phyloP scores from a whole-genome alignment of 1,140 invertebrate genomes.

The Rhopalosiphum maidis region DNA sequence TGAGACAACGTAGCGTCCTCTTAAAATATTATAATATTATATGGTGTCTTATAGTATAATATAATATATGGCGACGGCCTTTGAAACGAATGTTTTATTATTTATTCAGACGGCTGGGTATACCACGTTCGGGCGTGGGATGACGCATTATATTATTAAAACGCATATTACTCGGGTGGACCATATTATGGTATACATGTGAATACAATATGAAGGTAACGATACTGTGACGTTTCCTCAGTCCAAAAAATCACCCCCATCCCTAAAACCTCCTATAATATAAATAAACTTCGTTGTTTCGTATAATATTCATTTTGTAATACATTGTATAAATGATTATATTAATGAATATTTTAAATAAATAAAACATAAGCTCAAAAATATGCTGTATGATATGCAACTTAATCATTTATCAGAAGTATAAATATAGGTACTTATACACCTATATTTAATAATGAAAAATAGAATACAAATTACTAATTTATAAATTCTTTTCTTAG shows the following conservation, averaged over 20 bases:
- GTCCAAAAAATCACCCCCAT: background rate
- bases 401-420: background rate
- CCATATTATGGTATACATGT: background rate
- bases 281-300: background rate
- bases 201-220: constrained; percentile 10
- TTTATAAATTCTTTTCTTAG: background rate
- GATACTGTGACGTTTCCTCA: background rate
- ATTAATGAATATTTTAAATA: background rate
- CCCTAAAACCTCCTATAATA: background rate
- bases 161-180: background rate
- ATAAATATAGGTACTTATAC: background rate
- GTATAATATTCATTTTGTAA: background rate
- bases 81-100: constrained; percentile 11
- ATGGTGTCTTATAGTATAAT: background rate
- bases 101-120: background rate
- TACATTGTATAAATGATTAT: too few relatives aligned
- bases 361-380: background rate
- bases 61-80: background rate
- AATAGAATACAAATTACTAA: background rate
- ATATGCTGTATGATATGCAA: background rate
- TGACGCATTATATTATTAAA: constrained; percentile 2
- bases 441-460: background rate
- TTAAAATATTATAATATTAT: background rate
- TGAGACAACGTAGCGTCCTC: background rate
- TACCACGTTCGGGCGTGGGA: background rate